These are phyloP conservation scores for Bombyx huttoni DNA, from an alignment of 2,888 invertebrate genomes.

Conservation along the genomic window DNA sequence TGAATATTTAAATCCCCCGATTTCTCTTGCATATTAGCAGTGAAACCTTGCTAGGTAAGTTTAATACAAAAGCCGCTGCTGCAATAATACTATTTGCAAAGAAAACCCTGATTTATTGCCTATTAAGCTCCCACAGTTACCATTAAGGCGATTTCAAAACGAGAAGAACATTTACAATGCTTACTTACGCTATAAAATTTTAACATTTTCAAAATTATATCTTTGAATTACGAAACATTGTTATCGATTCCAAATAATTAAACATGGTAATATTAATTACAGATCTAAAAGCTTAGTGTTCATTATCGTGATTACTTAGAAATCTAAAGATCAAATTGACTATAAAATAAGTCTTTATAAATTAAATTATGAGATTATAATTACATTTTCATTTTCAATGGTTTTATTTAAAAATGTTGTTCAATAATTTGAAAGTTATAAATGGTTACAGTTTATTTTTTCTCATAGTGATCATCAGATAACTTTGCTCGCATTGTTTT, in stretches of 20 bases:
- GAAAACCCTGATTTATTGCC: background rate
- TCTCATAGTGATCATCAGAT: background rate
- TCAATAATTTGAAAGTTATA: background rate
- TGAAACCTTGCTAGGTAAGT: background rate
- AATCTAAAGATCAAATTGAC: no score
- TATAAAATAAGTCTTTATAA: no score
- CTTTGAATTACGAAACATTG: background rate
- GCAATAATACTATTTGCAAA: background rate
- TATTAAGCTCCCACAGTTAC: background rate
- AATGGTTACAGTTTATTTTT: background rate
- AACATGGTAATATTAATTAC: no score
- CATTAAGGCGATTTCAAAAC: background rate
- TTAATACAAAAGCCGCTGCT: background rate
- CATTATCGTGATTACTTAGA: no score
- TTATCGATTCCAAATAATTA: background rate
- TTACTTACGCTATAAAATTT: background rate
- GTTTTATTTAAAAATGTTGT: background rate
- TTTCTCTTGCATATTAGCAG: background rate
- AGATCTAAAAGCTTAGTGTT: no score
- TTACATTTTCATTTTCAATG: no score
- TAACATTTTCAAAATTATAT: background rate
- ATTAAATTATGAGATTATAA: no score
- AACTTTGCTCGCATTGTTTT: background rate
- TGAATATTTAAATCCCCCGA: slow-evolving; percentile 1
- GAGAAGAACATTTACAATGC: background rate